Conservation (phyloP, 2,113 vertebrate species). For the Gavia stellata region DNA sequence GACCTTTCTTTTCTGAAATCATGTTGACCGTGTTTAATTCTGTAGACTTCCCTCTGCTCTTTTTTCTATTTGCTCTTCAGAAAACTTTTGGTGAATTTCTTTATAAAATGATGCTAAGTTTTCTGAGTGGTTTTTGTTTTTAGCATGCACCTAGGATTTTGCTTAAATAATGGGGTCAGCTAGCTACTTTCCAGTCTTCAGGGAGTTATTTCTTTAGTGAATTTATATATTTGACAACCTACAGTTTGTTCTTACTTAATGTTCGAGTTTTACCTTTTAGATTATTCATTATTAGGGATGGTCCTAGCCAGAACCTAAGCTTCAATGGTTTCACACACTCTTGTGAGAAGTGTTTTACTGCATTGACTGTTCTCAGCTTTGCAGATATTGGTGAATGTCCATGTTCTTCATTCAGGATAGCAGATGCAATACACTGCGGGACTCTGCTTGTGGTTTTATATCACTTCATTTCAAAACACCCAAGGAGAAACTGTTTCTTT, state of each 20-base stretch:
- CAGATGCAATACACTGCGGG: neutral
- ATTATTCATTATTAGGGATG: neutral
- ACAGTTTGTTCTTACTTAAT: neutral
- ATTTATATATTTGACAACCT: neutral
- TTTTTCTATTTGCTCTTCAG: neutral
- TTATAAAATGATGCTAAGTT: neutral
- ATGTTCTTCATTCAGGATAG: neutral
- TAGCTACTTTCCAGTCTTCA: neutral
- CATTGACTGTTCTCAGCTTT: neutral
- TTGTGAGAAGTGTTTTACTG: neutral
- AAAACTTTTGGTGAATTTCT: neutral
- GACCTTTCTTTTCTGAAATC: slow-evolving; percentile 35
- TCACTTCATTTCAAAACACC: neutral
- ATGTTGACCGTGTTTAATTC: slow-evolving; percentile 40
- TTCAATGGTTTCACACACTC: neutral
- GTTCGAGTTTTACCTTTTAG: neutral
- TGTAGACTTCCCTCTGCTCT: neutral
- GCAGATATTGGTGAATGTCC: neutral
- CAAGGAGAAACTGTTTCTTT: neutral
- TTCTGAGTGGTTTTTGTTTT: neutral
- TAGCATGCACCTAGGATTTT: neutral
- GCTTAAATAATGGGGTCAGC: neutral
- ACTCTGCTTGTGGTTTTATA: neutral
- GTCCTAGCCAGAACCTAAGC: neutral
- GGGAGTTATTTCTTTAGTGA: neutral